Percentiles rank a stretch among this genome's conserved stretches.
Conservation (phyloP, 2,797 vertebrate genomes). For the Serranus cabrilla region DNA sequence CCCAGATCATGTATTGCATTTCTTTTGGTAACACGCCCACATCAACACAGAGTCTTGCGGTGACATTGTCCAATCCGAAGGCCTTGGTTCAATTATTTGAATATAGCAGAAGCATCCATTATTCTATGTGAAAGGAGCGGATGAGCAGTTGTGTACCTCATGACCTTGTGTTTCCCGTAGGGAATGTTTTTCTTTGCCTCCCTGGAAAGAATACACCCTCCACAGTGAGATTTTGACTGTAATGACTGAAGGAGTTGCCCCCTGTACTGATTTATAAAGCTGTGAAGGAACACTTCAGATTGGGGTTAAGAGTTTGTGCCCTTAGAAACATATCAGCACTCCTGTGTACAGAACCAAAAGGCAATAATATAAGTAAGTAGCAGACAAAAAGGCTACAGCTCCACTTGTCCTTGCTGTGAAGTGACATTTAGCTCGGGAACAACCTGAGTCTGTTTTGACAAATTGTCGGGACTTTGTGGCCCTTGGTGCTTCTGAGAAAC, state of each 20-base stretch:
- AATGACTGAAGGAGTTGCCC: neutral
- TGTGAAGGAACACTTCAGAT: constrained; percentile 7
- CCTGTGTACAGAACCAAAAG: constrained; percentile 1
- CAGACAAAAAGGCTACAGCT: neutral
- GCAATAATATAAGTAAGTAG: constrained; percentile 1
- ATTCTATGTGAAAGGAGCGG: constrained; percentile 11
- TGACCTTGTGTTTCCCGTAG: constrained; percentile 11
- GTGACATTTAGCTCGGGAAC: constrained; percentile 35
- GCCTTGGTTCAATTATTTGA: neutral
- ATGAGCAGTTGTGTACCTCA: constrained; percentile 16
- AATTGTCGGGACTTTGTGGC: neutral
- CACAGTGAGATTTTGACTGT: neutral
- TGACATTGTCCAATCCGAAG: constrained; percentile 18
- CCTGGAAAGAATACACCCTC: constrained; percentile 5
- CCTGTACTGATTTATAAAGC: neutral
- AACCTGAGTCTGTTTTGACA: constrained; percentile 11
- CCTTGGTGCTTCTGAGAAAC: neutral
- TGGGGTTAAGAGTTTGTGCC: neutral
- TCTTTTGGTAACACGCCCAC: constrained; percentile 3
- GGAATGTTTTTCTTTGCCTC: constrained; percentile 4
- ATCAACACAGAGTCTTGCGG: neutral
- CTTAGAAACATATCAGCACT: constrained; percentile 14
- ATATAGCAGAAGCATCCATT: constrained; percentile 1
- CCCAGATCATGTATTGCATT: neutral
- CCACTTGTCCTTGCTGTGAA: constrained; percentile 23